Conservation (phyloP, 2,797 vertebrate genomes). For the Martes flavigula region DNA sequence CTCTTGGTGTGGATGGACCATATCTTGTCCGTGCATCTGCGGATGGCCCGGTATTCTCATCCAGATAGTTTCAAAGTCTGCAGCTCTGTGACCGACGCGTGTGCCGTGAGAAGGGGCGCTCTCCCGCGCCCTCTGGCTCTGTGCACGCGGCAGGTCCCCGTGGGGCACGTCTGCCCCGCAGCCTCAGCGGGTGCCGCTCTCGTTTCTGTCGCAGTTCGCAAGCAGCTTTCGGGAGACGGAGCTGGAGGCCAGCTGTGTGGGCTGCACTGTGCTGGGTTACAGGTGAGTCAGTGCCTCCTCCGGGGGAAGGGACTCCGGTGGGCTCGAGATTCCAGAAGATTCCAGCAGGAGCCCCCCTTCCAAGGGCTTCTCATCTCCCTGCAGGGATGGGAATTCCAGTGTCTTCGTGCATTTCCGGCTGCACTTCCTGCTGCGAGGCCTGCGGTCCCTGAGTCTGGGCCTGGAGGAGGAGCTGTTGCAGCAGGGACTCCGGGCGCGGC, state of each 20-base stretch:
- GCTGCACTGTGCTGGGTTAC: conserved; percentile 90
- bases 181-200: fast-evolving
- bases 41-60: neutral
- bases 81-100: too few relatives aligned
- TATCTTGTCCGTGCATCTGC: neutral
- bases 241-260: conserved; percentile 87
- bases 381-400: conserved; percentile 88
- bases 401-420: conserved; percentile 90
- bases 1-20: neutral
- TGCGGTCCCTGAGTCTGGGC: conserved; percentile 46
- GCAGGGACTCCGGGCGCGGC: conserved; percentile 84
- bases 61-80: fast-evolving
- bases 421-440: conserved; percentile 81
- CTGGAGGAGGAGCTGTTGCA: conserved; percentile 88
- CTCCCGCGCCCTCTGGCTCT: neutral
- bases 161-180: fast-evolving
- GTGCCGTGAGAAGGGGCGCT: neutral
- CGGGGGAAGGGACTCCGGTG: fast-evolving
- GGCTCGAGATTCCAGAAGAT: neutral
- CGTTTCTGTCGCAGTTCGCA: conserved; percentile 87
- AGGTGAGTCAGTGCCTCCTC: conserved; percentile 85
- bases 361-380: neutral
- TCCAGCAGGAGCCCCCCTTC: neutral
- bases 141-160: fast-evolving
- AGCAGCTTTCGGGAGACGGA: conserved; percentile 89